Evolutionary conservation across 2,113 vertebrate genomes (phyloP).

Genomic region (Lampris incognitus): DNA sequence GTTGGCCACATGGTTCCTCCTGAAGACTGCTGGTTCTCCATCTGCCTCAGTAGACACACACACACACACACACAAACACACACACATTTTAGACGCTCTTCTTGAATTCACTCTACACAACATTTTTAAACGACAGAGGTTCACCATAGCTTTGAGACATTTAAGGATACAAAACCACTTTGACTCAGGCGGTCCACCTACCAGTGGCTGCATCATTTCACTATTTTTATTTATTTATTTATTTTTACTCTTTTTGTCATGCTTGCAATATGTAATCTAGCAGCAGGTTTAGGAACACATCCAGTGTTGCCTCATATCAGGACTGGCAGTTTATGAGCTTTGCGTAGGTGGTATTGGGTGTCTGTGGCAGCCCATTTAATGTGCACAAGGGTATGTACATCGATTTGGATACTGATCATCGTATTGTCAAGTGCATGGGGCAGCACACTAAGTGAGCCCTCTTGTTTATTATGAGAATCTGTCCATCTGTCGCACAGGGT

Average conservation of each 20-base stretch:
- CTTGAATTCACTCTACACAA: slow-evolving; percentile 7
- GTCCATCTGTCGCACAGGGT: too few relatives aligned
- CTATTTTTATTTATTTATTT: background rate
- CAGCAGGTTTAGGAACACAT: slow-evolving; percentile 28
- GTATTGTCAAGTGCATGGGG: too few relatives aligned
- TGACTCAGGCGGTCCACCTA: background rate
- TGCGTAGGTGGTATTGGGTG: too few relatives aligned
- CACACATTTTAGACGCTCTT: background rate
- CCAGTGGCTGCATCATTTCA: background rate
- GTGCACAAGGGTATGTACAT: too few relatives aligned
- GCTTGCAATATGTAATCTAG: slow-evolving; percentile 28
- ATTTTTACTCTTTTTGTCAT: slow-evolving; percentile 11
- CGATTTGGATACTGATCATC: too few relatives aligned
- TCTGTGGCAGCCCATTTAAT: too few relatives aligned
- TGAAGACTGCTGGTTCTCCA: slow-evolving; percentile 56
- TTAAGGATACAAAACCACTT: background rate
- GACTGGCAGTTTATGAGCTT: slow-evolving; percentile 2
- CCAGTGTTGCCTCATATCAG: slow-evolving; percentile 19
- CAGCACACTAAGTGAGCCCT: too few relatives aligned
- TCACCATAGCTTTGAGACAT: slow-evolving; percentile 10
- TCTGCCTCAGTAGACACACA: slow-evolving; percentile 52
- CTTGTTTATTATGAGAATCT: too few relatives aligned
- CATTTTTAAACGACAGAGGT: slow-evolving; percentile 1
- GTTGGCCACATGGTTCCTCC: slow-evolving; percentile 65
- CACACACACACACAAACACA: slow-evolving; percentile 3